A percentile compares a stretch with the other conserved stretches of the same genome.
These are phyloP conservation scores for Drosophila setosimentum DNA, from an alignment of 2,888 invertebrate genomes.

Conservation along the genomic window DNA sequence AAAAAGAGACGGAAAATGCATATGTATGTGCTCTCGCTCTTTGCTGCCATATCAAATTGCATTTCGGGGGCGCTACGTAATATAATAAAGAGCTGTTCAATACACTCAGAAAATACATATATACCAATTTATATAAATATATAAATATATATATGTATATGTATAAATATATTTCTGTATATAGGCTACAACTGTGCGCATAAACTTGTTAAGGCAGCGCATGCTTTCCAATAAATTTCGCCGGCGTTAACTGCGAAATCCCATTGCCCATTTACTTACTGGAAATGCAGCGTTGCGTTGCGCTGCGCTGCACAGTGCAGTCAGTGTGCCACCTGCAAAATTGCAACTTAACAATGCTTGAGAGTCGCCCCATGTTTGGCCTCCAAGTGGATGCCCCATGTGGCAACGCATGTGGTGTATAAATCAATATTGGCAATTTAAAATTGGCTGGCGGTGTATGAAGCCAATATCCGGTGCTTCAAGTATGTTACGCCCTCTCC, in stretches of 20 bases:
- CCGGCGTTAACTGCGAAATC: slow-evolving; percentile 74
- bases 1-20: slow-evolving; percentile 29
- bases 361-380: slow-evolving; percentile 50
- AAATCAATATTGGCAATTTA: slow-evolving; percentile 81
- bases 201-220: slow-evolving; percentile 56
- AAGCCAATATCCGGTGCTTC: slow-evolving; percentile 76
- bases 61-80: slow-evolving; percentile 49
- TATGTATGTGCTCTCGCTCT: slow-evolving; percentile 6
- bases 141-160: slow-evolving; percentile 1
- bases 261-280: slow-evolving; percentile 73
- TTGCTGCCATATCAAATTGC: slow-evolving; percentile 55
- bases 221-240: slow-evolving; percentile 70
- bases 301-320: background rate
- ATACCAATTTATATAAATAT: background rate
- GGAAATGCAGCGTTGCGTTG: slow-evolving; percentile 38
- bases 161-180: slow-evolving; percentile 8
- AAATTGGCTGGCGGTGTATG: slow-evolving; percentile 80
- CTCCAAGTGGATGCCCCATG: slow-evolving; percentile 66
- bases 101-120: slow-evolving; percentile 3
- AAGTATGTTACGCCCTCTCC: slow-evolving; percentile 50
- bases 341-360: slow-evolving; percentile 79
- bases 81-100: slow-evolving; percentile 42
- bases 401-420: slow-evolving; percentile 74
- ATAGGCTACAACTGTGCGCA: slow-evolving; percentile 36
- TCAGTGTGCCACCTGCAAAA: slow-evolving; percentile 66